A percentile compares a stretch with the other conserved stretches of the same genome.
Evolutionary conservation across 2,888 invertebrate species (phyloP).

Genomic region (Drosophila histrio): DNA sequence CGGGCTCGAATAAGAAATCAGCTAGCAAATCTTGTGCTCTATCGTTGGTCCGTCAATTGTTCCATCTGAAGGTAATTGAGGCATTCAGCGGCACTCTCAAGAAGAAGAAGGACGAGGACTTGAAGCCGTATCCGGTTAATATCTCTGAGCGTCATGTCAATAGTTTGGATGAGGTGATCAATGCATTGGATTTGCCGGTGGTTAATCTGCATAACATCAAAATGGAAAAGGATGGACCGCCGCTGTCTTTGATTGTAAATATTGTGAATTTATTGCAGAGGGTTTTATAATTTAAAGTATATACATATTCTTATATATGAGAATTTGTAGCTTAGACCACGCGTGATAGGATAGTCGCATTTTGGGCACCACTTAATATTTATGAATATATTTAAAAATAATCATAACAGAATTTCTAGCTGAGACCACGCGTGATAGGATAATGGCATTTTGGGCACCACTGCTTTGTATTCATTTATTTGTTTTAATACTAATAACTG

Average conservation of each 20-base stretch:
- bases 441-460: too few species aligned
- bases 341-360: too few species aligned
- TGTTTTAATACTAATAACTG: too few species aligned
- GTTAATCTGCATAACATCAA: conserved; percentile 64
- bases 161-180: conserved; percentile 86
- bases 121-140: conserved; percentile 91
- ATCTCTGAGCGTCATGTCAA: conserved; percentile 89
- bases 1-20: conserved; percentile 97
- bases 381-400: too few species aligned
- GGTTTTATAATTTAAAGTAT: too few species aligned
- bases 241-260: conserved; percentile 78
- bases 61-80: conserved; percentile 96
- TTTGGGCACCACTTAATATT: too few species aligned
- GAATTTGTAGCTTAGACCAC: too few species aligned
- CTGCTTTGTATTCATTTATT: too few species aligned
- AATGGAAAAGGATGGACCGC: conserved; percentile 59
- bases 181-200: conserved; percentile 71
- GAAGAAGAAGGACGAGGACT: conserved; percentile 90
- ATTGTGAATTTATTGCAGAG: background rate
- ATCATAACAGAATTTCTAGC: too few species aligned
- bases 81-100: conserved; percentile 93
- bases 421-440: too few species aligned
- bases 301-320: too few species aligned
- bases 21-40: conserved; percentile 98
- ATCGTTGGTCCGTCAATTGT: conserved; percentile 96